phyloP scores from a whole-genome alignment of 2,113 vertebrate species.

The Herpailurus yagouaroundi region DNA sequence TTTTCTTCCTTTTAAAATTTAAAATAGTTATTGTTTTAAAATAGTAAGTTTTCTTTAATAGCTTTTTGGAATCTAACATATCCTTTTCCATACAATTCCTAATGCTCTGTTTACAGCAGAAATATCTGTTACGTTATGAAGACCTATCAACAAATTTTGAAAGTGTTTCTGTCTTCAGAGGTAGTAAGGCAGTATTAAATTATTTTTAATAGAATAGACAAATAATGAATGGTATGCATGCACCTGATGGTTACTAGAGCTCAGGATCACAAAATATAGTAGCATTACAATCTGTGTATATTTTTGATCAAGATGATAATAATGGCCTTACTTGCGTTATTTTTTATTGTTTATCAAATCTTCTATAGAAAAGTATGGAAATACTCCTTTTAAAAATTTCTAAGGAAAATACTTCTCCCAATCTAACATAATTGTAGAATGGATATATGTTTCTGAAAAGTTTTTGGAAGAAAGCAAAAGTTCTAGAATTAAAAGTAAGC shows the following conservation, averaged over 20 bases:
- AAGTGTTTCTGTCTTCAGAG: constrained; percentile 74
- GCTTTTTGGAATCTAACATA: constrained; percentile 75
- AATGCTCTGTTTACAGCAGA: constrained; percentile 68
- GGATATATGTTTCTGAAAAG: constrained; percentile 48
- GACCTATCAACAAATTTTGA: constrained; percentile 82
- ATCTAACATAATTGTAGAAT: constrained; percentile 12
- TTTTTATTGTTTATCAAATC: constrained; percentile 81
- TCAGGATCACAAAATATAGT: constrained; percentile 78
- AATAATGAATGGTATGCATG: constrained; percentile 80
- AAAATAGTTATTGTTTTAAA: constrained; percentile 71
- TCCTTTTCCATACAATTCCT: constrained; percentile 64
- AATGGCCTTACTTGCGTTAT: constrained; percentile 80
- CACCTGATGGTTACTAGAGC: constrained; percentile 72
- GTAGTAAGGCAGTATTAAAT: constrained; percentile 61
- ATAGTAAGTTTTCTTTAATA: constrained; percentile 61
- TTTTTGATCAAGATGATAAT: constrained; percentile 75
- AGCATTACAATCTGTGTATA: constrained; percentile 70
- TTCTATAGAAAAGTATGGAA: constrained; percentile 67
- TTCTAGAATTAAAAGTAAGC: constrained; percentile 66
- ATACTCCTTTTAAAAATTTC: constrained; percentile 69
- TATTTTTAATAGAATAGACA: constrained; percentile 75
- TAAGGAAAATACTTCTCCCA: constrained; percentile 68
- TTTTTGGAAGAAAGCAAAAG: constrained; percentile 52
- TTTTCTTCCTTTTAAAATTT: constrained; percentile 68
- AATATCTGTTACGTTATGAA: constrained; percentile 69